Evolutionary conservation across 2,888 invertebrate genomes (phyloP).

Genomic region (Carcina quercana): DNA sequence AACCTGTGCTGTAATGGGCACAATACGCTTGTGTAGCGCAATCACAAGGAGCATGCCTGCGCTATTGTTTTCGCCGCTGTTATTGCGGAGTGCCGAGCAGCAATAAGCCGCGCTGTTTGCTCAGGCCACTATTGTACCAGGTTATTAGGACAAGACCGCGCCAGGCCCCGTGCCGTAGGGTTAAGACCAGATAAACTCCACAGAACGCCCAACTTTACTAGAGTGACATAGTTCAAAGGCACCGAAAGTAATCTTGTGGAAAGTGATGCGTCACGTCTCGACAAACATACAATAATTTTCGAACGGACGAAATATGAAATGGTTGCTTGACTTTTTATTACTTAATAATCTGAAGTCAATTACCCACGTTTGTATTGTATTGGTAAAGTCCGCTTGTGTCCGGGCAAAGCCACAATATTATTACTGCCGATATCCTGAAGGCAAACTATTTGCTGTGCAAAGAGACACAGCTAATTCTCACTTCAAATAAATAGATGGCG

Average conservation of each 20-base stretch:
- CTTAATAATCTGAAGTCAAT: too few species aligned
- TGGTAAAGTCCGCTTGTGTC: too few species aligned
- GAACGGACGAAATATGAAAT: too few species aligned
- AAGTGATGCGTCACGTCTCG: not conserved
- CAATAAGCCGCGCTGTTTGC: conserved; percentile 63
- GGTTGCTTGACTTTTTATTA: too few species aligned
- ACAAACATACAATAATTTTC: too few species aligned
- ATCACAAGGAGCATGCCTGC: conserved; percentile 45
- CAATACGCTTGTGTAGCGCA: conserved; percentile 45
- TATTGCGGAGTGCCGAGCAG: conserved; percentile 60
- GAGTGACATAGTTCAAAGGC: conserved; percentile 26
- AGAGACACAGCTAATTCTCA: conserved; percentile 43
- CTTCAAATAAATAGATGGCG: conserved; percentile 54
- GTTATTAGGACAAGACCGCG: conserved; percentile 60
- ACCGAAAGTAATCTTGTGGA: not conserved
- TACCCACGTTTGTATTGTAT: too few species aligned
- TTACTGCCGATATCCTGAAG: not conserved
- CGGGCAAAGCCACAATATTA: too few species aligned
- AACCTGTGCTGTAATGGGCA: conserved; percentile 45
- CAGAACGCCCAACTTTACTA: conserved; percentile 20
- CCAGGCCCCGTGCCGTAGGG: conserved; percentile 30
- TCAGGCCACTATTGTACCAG: conserved; percentile 58
- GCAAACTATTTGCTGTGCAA: conserved; percentile 27
- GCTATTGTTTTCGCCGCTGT: conserved; percentile 62
- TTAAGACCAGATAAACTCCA: conserved; percentile 40